These are phyloP conservation scores for Microctenopoma stevenorrisi DNA, from an alignment of 2,797 vertebrate species.

Conservation along the genomic window DNA sequence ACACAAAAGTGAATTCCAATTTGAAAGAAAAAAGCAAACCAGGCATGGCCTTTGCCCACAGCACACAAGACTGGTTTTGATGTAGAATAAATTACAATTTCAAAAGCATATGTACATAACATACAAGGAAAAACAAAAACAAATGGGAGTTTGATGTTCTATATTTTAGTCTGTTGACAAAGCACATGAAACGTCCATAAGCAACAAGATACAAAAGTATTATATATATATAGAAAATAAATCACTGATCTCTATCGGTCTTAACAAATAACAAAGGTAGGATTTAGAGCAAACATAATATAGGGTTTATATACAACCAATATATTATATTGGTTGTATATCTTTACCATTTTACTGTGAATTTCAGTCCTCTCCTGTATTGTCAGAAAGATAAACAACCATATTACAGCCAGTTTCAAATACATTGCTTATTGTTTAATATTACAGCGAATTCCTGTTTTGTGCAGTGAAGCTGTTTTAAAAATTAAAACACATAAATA, in stretches of 20 bases:
- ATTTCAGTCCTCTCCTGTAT: background rate
- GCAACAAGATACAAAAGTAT: too few relatives aligned
- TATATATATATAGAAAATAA: too few relatives aligned
- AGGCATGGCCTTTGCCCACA: conserved; percentile 4
- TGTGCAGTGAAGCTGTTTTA: background rate
- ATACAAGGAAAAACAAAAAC: conserved; percentile 11
- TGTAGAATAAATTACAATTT: conserved; percentile 14
- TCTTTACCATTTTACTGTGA: background rate
- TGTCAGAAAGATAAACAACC: background rate
- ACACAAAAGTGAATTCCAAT: conserved; percentile 33
- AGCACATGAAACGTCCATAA: too few relatives aligned
- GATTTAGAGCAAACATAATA: background rate
- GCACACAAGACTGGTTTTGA: conserved; percentile 16
- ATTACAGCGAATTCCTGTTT: background rate
- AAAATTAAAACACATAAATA: conserved; percentile 6
- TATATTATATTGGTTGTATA: background rate
- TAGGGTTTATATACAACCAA: background rate
- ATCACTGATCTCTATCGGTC: too few relatives aligned
- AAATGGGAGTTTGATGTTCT: conserved; percentile 6
- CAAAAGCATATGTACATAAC: conserved; percentile 4
- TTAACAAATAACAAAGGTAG: too few relatives aligned
- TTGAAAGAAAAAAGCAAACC: conserved; percentile 18
- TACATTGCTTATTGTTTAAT: background rate
- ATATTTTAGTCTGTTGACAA: background rate
- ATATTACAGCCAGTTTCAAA: conserved; percentile 4